These are phyloP conservation scores for Myiothlypis chrysogaster DNA, from an alignment of 2,797 vertebrate genomes.

Conservation along the genomic window DNA sequence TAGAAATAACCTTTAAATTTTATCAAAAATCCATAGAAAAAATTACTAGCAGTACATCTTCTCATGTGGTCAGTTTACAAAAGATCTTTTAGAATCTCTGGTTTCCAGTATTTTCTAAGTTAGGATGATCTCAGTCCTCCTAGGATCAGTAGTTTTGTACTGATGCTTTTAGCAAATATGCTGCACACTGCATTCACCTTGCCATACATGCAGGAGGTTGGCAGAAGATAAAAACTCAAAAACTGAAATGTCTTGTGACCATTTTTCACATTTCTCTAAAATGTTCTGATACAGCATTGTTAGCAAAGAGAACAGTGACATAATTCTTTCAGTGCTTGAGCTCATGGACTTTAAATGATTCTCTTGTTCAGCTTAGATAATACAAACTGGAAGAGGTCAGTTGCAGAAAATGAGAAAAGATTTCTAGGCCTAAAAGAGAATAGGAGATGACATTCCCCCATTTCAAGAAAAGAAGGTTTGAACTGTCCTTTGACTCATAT, in stretches of 20 bases:
- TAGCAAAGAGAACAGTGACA: background rate
- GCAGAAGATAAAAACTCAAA: background rate
- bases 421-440: background rate
- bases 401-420: background rate
- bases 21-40: background rate
- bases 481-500: background rate
- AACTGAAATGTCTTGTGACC: background rate
- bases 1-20: background rate
- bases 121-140: background rate
- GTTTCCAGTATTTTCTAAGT: background rate
- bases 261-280: background rate
- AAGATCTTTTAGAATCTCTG: background rate
- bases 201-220: background rate
- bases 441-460: background rate
- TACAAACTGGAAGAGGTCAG: background rate
- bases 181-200: background rate
- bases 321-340: background rate
- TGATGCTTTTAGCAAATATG: background rate
- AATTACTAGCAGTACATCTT: background rate
- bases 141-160: background rate
- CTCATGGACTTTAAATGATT: background rate
- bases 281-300: background rate
- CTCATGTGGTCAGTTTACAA: background rate
- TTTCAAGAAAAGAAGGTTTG: background rate
- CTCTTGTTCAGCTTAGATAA: background rate